Base-by-base conservation (phyloP, 1,140 invertebrate genomes). In the Harpegnathos saltator region DNA sequence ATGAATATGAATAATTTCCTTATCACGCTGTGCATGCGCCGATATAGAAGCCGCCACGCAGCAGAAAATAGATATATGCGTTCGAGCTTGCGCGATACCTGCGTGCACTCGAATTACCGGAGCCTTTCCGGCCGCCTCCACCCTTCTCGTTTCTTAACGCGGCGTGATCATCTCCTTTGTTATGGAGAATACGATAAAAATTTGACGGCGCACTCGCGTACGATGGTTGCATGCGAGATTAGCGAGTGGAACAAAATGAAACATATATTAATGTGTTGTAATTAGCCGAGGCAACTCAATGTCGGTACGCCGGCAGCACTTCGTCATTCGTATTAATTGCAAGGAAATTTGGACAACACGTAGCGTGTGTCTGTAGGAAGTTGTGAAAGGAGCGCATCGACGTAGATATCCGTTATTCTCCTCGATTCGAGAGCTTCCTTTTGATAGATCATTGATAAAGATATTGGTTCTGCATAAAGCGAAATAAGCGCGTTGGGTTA, bases 221-320 rank as follows among this genome's bases (percentile, higher is more conserved):
- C 83, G 83, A 86, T 71, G 81, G 77, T 86, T 89, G 82, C 74
- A 90, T 85, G 84, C 89, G 83, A 85, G 85, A 87, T 85, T 84
- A 73, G 69, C 83, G n/a, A n/a, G 77, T 84, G 24, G 65, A 59
- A 69, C 29, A 26, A 72, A 50, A 86, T 90, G 89, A 89, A 90
- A 89, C 29, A 33, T 89, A 80, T 33, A 81, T 87, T 77, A 81
- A 81, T 80, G 75, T 77, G 75, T 77, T 84, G 59, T 69, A 87
- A 90, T 88, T 85, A 48, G 74, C 84, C 54, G 83, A 85, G 56
- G 19, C 29, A 72, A 72, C 33, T 56, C 12, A 5, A 15, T n/a
- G n/a, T n/a, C n/a, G n/a, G n/a, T n/a, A n/a, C n/a, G 24, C 33
- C 52, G 26, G 11, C 22, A 78, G 38, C n/a, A 33, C 61, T 38